Evolutionary conservation across 2,113 vertebrate species (phyloP), one percentile per base, ranked within the genome.

Genomic region (Poeciliopsis occidentalis): DNA sequence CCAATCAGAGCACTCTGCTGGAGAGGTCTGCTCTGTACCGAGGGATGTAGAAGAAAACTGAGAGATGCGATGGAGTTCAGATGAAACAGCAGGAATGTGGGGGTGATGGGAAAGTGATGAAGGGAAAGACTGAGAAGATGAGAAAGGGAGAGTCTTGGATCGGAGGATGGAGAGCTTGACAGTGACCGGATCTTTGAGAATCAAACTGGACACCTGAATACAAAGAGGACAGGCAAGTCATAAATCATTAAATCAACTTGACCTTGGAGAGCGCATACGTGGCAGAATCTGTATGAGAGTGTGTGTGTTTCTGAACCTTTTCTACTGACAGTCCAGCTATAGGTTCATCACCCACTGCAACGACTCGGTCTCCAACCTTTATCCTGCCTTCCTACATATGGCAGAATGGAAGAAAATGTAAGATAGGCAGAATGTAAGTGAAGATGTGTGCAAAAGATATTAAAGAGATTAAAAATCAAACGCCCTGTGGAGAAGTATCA

Each of bases 271-370:
- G 47, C 37, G 61, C 47, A 60, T 27, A 41, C 41, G 67, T 32
- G 30, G 26, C 54, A 65, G 41, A 60, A 31, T 24, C 57, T 69
- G n/a, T 63, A n/a, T 70, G 37, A n/a, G 13, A 12, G 63, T 62
- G 41, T 62, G 32, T 68, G 44, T 64, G n/a, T n/a, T 66, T 67
- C 65, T 92, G 29, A 86, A 97, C 97, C 97, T 96, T 96, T 86
- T 96, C 95, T 69, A 95, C 91, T 72, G 96, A 94, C 78, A 93
- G 88, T 60, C 95, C 94, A 57, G 93, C 86, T 84, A 96, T 95
- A 72, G 92, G 87, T 93, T 97, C 95, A 90, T 96, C 96, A 88
- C 95, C 95, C 69, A 95, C 92, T 64, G 96, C 95, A 73, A 95
- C 71, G 64, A 96, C 95, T 72, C 85, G 92, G 91, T 96, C 95